Percentiles rank a stretch among this genome's conserved stretches.
Evolutionary conservation across 1,140 invertebrate species (phyloP).

Genomic region (Hylyphantes graminicola): DNA sequence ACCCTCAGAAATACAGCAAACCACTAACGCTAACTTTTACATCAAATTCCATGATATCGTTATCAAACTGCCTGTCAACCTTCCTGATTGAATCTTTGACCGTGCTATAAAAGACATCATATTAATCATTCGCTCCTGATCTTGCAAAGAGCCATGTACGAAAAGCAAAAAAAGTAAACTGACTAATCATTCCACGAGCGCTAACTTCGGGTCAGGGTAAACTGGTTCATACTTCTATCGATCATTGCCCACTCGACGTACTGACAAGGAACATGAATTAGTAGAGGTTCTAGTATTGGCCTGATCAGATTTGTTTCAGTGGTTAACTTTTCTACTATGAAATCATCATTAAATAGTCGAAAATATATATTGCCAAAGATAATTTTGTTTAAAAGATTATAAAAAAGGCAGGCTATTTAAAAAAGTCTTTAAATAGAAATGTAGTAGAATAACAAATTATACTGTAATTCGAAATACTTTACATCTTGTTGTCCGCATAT

Average conservation of each 20-base stretch:
- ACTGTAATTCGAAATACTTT: too few relatives aligned
- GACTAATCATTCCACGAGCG: slow-evolving; percentile 19
- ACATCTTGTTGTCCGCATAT: too few relatives aligned
- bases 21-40: not conserved
- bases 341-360: too few relatives aligned
- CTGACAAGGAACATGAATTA: slow-evolving; percentile 27
- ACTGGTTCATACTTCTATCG: slow-evolving; percentile 19
- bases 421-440: too few relatives aligned
- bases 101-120: not conserved
- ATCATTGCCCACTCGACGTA: slow-evolving; percentile 15
- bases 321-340: too few relatives aligned
- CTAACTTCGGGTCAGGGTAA: slow-evolving; percentile 22
- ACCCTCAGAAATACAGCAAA: not conserved
- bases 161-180: not conserved
- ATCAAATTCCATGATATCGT: not conserved
- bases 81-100: not conserved
- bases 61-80: not conserved
- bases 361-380: too few relatives aligned
- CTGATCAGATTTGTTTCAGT: not conserved
- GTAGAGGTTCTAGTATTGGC: not conserved
- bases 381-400: too few relatives aligned
- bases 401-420: too few relatives aligned
- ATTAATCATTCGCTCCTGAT: not conserved
- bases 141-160: not conserved
- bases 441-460: too few relatives aligned